These are phyloP conservation scores for Lepeophtheirus salmonis DNA, from an alignment of 1,140 invertebrate genomes.

Conservation along the genomic window DNA sequence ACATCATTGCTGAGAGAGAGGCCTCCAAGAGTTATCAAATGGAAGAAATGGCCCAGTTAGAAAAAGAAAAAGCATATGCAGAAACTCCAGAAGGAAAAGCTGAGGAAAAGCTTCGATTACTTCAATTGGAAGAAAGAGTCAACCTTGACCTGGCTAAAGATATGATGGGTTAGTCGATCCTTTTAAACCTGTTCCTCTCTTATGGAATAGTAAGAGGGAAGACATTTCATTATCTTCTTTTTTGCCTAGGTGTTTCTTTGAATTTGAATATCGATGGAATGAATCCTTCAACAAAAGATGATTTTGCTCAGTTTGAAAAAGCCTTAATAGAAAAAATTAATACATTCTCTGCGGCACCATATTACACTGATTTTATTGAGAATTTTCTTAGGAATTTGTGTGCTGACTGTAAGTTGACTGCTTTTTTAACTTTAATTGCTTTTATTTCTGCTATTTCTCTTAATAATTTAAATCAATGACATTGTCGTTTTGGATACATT, in stretches of 20 bases:
- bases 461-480: no score
- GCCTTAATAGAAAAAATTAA: not conserved
- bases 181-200: no score
- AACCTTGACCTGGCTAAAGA: constrained; percentile 9
- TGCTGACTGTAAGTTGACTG: not conserved
- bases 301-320: not conserved
- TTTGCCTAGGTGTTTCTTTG: no score
- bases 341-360: not conserved
- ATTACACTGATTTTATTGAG: not conserved
- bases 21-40: not conserved
- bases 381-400: not conserved
- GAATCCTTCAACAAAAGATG: not conserved
- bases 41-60: not conserved
- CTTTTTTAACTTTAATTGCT: no score
- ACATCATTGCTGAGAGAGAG: constrained; percentile 13
- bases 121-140: not conserved
- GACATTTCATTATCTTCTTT: no score
- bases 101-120: not conserved
- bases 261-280: not conserved
- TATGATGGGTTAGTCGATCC: not conserved
- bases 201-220: no score
- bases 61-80: not conserved
- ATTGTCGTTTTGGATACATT: no score
- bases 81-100: constrained; percentile 2
- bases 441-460: no score